Base-by-base conservation (phyloP, 2,888 invertebrate genomes). In the Dolichopus griseipennis region DNA sequence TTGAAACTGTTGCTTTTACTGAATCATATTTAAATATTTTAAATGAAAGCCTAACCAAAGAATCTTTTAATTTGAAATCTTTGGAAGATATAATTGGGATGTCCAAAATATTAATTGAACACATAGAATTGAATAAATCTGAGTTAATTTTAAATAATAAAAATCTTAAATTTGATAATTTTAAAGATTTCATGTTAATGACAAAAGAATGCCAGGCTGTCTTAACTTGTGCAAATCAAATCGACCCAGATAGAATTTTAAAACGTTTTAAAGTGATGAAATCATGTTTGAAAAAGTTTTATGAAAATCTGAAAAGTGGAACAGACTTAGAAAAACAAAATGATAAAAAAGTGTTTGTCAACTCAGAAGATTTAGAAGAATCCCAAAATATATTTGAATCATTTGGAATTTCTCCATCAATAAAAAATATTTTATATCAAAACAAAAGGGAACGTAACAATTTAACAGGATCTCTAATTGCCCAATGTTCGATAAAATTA, bases 251-350 rank as follows among this genome's bases (percentile, higher is more conserved):
- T 18, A 76, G 79, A 12, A 75, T 81, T 3, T 61, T 80, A 0
- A 81, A 81, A 71, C 75, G 81, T 41, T 78, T 80, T 64, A 80
- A 78, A 70, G 79, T 81, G 66, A 72, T 81, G 66, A 77, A 78
- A 61, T 77, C 75, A 9, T 71, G 76, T 37, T 67, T 79, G 66
- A 74, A 75, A 21, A 80, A 79, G 70, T 71, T 81, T 2, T 72
- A 20, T 20, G n/a, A 0, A 4, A 22, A 9, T 10, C 10, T 61
- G 8, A 21, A n/a, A 10, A 61, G 64, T 52, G 34, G 62, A 8
- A 34, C 20, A 52, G 34, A 64, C 2, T 22, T 65, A 20, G 18
- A 65, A 8, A 69, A 68, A 52, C 69, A 68, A 37, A 67, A 65
- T 12, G 65, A 68, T 15, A 62, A 71, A 0, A 67, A 72, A n/a